A percentile compares a stretch with the other conserved stretches of the same genome.
These are phyloP conservation scores for Semnornis frantzii DNA, from an alignment of 2,113 vertebrate species.

Conservation along the genomic window DNA sequence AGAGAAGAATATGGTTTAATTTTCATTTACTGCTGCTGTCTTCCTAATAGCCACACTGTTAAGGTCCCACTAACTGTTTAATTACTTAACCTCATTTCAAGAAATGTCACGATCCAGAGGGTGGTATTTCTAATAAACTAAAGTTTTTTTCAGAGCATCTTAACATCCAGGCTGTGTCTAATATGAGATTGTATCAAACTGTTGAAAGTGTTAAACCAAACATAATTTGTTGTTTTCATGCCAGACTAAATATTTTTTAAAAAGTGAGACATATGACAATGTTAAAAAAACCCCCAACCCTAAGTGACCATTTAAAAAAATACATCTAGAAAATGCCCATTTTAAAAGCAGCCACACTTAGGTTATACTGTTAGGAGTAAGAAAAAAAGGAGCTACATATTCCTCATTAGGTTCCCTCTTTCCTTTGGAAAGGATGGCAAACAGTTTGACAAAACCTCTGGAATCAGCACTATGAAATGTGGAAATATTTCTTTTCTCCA, in stretches of 20 bases:
- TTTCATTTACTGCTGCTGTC: background rate
- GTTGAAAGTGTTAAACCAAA: background rate
- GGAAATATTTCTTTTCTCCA: background rate
- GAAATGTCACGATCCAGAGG: background rate
- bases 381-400: background rate
- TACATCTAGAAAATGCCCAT: background rate
- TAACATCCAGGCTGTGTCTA: background rate
- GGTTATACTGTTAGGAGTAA: background rate
- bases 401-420: background rate
- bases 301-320: background rate
- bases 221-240: background rate
- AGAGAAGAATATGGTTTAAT: background rate
- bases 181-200: background rate
- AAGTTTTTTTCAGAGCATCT: background rate
- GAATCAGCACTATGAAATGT: background rate
- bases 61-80: background rate
- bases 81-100: background rate
- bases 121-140: background rate
- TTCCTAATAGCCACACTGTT: background rate
- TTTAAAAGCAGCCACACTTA: background rate
- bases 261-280: background rate
- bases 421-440: background rate
- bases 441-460: background rate
- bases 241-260: background rate
- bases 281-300: background rate